These are phyloP conservation scores for Acinonyx jubatus DNA, from an alignment of 2,113 vertebrate species.

Conservation along the genomic window DNA sequence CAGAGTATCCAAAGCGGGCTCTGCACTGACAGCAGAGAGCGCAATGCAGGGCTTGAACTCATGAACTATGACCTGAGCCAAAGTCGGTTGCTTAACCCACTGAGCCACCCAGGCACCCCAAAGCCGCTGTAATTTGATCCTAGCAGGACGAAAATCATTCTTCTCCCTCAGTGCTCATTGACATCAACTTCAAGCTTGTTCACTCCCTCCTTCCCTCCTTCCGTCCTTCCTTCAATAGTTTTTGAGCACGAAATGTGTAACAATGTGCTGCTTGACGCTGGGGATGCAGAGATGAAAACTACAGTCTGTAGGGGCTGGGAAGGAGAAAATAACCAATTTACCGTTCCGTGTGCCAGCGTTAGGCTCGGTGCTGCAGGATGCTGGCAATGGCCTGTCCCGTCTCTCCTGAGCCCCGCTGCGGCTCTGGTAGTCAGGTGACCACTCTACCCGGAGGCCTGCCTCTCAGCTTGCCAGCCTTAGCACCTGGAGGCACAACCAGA, in stretches of 20 bases:
- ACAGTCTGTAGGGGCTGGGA: neutral
- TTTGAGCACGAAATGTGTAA: neutral
- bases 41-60: too few species aligned
- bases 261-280: neutral
- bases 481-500: neutral
- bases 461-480: neutral
- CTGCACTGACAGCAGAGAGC: too few species aligned
- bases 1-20: too few species aligned
- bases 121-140: neutral
- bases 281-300: neutral
- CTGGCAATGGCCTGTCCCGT: neutral
- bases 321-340: neutral
- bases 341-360: neutral
- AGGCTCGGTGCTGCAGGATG: neutral
- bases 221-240: neutral
- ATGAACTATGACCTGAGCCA: too few species aligned
- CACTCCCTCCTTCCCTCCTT: neutral
- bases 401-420: neutral
- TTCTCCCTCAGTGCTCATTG: neutral
- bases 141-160: neutral
- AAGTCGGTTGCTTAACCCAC: too few species aligned
- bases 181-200: neutral
- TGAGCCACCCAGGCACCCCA: neutral
- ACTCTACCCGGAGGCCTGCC: neutral
- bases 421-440: neutral